phyloP scores from a whole-genome alignment of 1,140 invertebrate species.

The Drosophila ohnishii region DNA sequence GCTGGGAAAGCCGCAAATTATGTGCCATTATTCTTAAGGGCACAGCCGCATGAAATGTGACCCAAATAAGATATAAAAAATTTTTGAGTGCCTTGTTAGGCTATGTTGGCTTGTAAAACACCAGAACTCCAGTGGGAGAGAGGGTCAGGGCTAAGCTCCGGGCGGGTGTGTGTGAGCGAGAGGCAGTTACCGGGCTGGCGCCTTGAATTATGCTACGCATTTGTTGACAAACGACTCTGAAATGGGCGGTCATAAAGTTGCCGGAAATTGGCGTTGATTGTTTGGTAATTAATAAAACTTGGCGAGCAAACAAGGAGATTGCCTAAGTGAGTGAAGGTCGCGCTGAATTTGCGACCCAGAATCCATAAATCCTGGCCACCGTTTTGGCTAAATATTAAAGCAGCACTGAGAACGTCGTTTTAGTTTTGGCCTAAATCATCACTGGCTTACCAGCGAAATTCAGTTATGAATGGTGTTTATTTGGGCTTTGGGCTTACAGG shows the following conservation, averaged over 20 bases:
- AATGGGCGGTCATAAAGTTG: constrained; percentile 69
- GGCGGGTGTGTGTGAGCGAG: neutral
- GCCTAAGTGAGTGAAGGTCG: constrained; percentile 25
- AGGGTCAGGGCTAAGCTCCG: neutral
- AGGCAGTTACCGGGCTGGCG: constrained; percentile 18
- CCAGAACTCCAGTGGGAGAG: constrained; percentile 12
- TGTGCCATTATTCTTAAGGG: constrained; percentile 80
- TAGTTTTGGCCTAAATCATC: constrained; percentile 5
- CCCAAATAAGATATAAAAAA: constrained; percentile 80
- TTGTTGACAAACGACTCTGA: constrained; percentile 77
- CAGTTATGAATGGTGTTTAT: constrained; percentile 11
- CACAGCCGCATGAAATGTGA: constrained; percentile 75
- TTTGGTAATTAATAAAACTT: constrained; percentile 75
- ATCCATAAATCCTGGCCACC: neutral
- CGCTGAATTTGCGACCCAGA: neutral
- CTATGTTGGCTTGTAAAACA: constrained; percentile 68
- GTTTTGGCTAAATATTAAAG: constrained; percentile 14
- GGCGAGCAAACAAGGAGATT: constrained; percentile 29
- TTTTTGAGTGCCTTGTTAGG: constrained; percentile 73
- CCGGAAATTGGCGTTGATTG: constrained; percentile 75
- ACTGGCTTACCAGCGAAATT: constrained; percentile 22
- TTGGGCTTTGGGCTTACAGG: constrained; percentile 18
- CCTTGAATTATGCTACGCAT: constrained; percentile 72
- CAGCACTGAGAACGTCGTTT: constrained; percentile 6
- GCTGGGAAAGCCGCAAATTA: constrained; percentile 73